phyloP scores from a whole-genome alignment of 2,888 invertebrate species.

The Drosophila rubida region DNA sequence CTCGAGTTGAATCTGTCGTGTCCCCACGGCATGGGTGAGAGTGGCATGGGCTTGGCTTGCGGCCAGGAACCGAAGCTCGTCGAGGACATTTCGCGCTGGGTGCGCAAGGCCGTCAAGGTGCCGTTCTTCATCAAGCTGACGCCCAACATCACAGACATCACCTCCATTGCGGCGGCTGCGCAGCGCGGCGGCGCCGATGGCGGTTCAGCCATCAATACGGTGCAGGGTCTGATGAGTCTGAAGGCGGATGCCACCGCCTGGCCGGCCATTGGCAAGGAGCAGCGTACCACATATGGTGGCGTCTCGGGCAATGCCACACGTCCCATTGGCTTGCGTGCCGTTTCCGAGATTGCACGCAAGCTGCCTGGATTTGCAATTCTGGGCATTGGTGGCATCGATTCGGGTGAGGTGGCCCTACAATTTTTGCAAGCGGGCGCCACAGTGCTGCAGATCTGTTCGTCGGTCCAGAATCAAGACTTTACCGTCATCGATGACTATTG shows the following conservation, averaged over 20 bases:
- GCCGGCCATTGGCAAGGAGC: conserved; percentile 93
- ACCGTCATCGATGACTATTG: conserved; percentile 98
- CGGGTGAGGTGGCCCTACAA: conserved; percentile 97
- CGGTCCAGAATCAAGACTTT: conserved; percentile 99
- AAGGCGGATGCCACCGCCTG: conserved; percentile 93
- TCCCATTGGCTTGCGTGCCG: conserved; percentile 96
- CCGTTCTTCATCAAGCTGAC: conserved; percentile 99
- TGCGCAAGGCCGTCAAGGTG: conserved; percentile 92
- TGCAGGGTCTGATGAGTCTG: conserved; percentile 96
- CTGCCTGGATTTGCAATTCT: conserved; percentile 96
- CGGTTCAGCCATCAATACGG: conserved; percentile 98
- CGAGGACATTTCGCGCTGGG: conserved; percentile 95
- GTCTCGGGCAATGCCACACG: conserved; percentile 97
- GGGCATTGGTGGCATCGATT: conserved; percentile 98
- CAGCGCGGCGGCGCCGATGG: conserved; percentile 96
- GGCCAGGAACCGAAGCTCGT: conserved; percentile 97
- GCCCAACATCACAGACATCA: conserved; percentile 98
- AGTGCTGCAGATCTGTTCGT: conserved; percentile 97
- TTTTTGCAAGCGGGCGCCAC: conserved; percentile 97
- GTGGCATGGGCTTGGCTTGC: conserved; percentile 99
- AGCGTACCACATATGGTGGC: conserved; percentile 96
- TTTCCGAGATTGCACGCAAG: conserved; percentile 93
- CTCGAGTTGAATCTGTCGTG: conserved; percentile 98
- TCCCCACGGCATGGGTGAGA: conserved; percentile 99
- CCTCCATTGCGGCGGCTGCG: conserved; percentile 95